Conservation (phyloP, 2,888 invertebrate species). For the Limenitis camilla region DNA sequence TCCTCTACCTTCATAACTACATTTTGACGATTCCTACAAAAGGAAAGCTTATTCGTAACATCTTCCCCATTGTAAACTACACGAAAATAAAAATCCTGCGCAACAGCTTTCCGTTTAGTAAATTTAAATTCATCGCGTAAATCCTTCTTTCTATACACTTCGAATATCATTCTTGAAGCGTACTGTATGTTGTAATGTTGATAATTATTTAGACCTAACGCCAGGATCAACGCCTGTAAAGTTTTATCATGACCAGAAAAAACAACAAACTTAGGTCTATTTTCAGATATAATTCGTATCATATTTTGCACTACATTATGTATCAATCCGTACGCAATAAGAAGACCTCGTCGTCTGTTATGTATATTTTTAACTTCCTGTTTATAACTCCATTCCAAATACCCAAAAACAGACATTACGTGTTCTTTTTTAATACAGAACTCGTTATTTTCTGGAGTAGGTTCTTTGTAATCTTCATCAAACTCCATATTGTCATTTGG, state of each 20-base stretch:
- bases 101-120: constrained; percentile 69
- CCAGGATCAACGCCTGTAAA: constrained; percentile 85
- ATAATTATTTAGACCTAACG: constrained; percentile 81
- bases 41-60: constrained; percentile 85
- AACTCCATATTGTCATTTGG: constrained; percentile 60
- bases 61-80: constrained; percentile 90
- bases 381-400: constrained; percentile 86
- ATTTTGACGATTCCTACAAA: constrained; percentile 80
- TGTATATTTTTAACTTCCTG: constrained; percentile 76
- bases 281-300: constrained; percentile 85
- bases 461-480: constrained; percentile 25
- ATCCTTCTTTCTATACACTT: constrained; percentile 83
- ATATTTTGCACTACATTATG: constrained; percentile 86
- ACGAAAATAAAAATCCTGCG: constrained; percentile 85
- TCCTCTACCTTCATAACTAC: constrained; percentile 61
- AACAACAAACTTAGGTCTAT: constrained; percentile 82
- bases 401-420: constrained; percentile 85
- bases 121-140: constrained; percentile 68
- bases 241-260: constrained; percentile 96
- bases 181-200: constrained; percentile 84
- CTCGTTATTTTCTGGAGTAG: constrained; percentile 55
- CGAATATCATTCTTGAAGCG: constrained; percentile 90
- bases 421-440: constrained; percentile 81
- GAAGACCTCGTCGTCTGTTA: constrained; percentile 78
- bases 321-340: constrained; percentile 88